Base-by-base conservation (phyloP, 1,140 invertebrate species). In the Drosophila bifasciata region DNA sequence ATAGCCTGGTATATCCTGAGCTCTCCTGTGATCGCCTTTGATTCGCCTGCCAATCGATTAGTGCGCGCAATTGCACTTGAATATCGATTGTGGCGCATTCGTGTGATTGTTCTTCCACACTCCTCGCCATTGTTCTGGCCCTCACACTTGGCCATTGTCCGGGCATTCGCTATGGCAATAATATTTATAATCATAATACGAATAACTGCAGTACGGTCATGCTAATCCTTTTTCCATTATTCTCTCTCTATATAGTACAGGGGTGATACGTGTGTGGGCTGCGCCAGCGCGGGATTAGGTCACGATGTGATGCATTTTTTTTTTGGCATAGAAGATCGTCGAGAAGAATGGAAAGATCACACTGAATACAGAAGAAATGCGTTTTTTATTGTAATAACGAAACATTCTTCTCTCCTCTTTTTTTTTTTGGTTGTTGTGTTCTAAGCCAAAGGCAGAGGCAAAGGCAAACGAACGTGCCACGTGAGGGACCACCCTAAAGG, bases 351-450 rank as follows among this genome's bases (percentile, higher is more conserved):
- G 40, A 43, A 23, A 46, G 48, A 46, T 13, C 23, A 36, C 32
- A 48, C 17, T 21, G 17, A 43, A 39, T 28, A 25, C 23, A 17
- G 17, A 39, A 71, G 59, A 75, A 88, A 81, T 86, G 59, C 66
- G 52, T 81, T 86, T 86, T 88, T 86, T 86, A 81, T 86, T 86
- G 59, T 86, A 86, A 86, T 79, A 77, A 66, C 48, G 45, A 32
- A 43, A 25, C 45, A 62, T 28, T 60, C 40, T 61, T 25, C 19
- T n/a, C n/a, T n/a, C n/a, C n/a, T n/a, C n/a, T n/a, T n/a, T n/a
- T n/a, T n/a, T n/a, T 46, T 16, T 43, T n/a, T 41, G 51, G 48
- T 44, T 3, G 51, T 58, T 44, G 5, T 15, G 23, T 63, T 46
- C 32, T 55, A 60, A 62, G 50, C 45, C 41, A 55, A 55, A 45